Conservation (phyloP, 2,888 invertebrate genomes). For the Nysson spinosus region DNA sequence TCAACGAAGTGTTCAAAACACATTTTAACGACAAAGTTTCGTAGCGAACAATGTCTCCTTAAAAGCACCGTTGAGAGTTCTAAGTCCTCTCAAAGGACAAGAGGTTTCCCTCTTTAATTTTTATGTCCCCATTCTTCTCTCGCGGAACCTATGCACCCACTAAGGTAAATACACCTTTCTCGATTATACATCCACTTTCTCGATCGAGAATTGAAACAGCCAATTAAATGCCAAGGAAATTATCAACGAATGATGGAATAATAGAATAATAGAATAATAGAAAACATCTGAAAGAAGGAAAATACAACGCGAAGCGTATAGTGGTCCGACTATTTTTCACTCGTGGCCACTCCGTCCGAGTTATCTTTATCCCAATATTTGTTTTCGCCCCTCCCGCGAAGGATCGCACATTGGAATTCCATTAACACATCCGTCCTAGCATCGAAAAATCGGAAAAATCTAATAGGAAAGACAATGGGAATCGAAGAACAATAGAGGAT, state of each 20-base stretch:
- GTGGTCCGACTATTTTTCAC: too few relatives aligned
- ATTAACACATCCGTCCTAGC: neutral
- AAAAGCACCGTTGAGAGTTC: conserved; percentile 10
- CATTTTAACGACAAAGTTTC: conserved; percentile 20
- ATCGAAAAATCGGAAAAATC: conserved; percentile 27
- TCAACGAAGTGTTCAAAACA: neutral
- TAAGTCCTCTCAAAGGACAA: neutral
- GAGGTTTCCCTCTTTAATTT: neutral
- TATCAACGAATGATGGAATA: too few relatives aligned
- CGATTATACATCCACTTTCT: neutral
- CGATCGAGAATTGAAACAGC: neutral
- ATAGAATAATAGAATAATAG: neutral
- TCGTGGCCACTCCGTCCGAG: too few relatives aligned
- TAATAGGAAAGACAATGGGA: conserved; percentile 38
- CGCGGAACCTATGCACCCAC: too few relatives aligned
- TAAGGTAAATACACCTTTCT: too few relatives aligned
- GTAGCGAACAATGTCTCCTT: conserved; percentile 19
- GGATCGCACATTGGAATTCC: conserved; percentile 1
- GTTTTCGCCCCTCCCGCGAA: neutral
- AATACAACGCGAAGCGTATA: too few relatives aligned
- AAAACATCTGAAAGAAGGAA: neutral
- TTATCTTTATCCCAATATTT: neutral
- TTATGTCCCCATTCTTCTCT: neutral
- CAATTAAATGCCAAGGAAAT: neutral
- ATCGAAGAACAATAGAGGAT: conserved; percentile 48